Evolutionary conservation across 2,888 invertebrate genomes (phyloP), one percentile per base, ranked within the genome.

Genomic region (Dasypolia templi): DNA sequence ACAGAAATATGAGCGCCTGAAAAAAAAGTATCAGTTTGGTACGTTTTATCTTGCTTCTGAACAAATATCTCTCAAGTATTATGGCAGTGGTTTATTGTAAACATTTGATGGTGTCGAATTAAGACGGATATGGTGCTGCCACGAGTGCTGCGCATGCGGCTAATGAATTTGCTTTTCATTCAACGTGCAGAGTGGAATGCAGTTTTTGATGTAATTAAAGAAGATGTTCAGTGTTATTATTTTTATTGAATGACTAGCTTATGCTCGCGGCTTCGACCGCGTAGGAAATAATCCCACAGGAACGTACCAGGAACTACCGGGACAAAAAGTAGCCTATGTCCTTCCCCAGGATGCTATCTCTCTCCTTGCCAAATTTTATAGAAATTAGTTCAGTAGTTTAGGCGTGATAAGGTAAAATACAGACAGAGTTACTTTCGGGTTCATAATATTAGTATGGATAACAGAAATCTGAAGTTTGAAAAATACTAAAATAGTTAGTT

Each of bases 1-100:
- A 80, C 61, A 75, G 61, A 86, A 86, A 81, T 80, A 76, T 62
- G 84, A 83, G 75, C 35, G 56, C 49, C 70, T 75, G 66, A 81
- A 77, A 80, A 70, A 79, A 72, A 84, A 78, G 75, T 72, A 71
- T 72, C 39, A 73, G 72, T 77, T 80, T 76, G 59, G 69, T 53
- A 35, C 35, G 58, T 75, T 81, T 76, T 75, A 83, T 81, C 65
- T 75, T 46, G 53, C 49, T 66, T 56, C 65, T 62, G 71, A 86
- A 78, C 74, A 86, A 80, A 86, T 67, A 86, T 26, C 14, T 51
- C 35, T 46, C 42, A n/a, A n/a, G 55, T 75, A 32, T 61, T 75
- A 71, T 67, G 59, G 55, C 44, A 46, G 58, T 53, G 65, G 42
- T 19, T 62, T 46, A 26, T 32, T 68, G 59, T 63, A 68, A 77